Base-by-base conservation (phyloP, 2,113 vertebrate genomes). In the Struthio camelus region DNA sequence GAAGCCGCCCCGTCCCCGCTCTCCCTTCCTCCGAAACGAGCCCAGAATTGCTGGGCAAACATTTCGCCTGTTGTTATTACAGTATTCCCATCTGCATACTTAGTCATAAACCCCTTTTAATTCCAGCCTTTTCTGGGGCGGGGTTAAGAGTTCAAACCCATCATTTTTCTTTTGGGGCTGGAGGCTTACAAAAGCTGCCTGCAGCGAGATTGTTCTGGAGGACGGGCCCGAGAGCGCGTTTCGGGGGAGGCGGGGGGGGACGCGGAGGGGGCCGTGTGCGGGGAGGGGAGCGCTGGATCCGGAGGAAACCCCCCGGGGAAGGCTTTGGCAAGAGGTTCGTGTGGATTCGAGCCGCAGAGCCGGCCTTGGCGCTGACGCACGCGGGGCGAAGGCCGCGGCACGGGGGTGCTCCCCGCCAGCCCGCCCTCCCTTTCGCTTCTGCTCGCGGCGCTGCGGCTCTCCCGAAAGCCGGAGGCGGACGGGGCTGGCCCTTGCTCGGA, bases 91-190 rank as follows among this genome's bases (percentile, higher is more conserved):
- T 92, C 94, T 97, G 96, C 95, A 91, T 96, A 93, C 95, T 95
- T 96, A 95, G 86, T 97, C 93, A 89, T 89, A 94, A 96, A 93
- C 87, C 87, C 82, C 86, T 96, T 96, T 97, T 97, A 96, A 94
- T 97, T 96, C 94, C 90, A 96, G 86, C 87, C 76, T 87, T 97
- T 98, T 97, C 97, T 93, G 92, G 93, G 94, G 84, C 81, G 85
- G 96, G 97, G 96, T 97, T 97, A 97, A 97, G 94, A 98, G 97
- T 98, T 98, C 95, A 98, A 97, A 94, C 94, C 89, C 96, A 97
- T 98, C 96, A 95, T 97, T 97, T 98, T 97, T 97, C 96, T 97
- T 96, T 92, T 66, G 76, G 96, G 94, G 79, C 75, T 95, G 85
- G 89, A 97, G 78, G 64, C 91, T 93, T 87, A 95, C 48, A 96